These are phyloP conservation scores for Ciconia maguari DNA, from an alignment of 2,113 vertebrate species.

Conservation along the genomic window DNA sequence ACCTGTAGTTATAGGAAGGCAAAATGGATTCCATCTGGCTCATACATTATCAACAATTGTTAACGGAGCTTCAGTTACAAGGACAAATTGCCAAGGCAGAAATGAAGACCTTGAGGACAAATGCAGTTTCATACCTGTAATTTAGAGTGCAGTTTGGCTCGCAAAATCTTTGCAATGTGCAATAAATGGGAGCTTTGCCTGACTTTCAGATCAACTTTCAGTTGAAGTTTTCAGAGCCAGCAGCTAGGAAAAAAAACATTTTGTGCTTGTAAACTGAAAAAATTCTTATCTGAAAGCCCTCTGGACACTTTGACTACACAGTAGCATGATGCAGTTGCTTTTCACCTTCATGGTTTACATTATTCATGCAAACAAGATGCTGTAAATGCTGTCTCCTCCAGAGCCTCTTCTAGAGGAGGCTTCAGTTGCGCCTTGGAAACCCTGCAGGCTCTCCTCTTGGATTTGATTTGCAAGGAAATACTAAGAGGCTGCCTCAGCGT, in stretches of 20 bases:
- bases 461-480: neutral
- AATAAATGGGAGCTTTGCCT: neutral
- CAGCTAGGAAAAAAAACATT: neutral
- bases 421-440: neutral
- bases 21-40: slow-evolving; percentile 9
- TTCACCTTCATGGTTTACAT: slow-evolving; percentile 6
- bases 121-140: neutral
- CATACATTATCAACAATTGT: neutral
- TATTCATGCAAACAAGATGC: slow-evolving; percentile 50
- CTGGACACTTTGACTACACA: neutral
- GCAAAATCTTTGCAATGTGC: neutral
- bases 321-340: neutral
- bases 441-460: neutral
- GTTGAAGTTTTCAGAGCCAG: slow-evolving; percentile 1
- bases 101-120: slow-evolving; percentile 24
- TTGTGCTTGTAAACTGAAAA: neutral
- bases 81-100: neutral
- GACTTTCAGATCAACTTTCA: slow-evolving; percentile 10
- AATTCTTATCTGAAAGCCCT: neutral
- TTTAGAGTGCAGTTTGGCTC: neutral
- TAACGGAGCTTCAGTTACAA: neutral
- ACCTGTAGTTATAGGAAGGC: neutral
- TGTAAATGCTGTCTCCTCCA: slow-evolving; percentile 27
- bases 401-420: neutral
- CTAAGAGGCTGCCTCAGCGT: neutral